These are phyloP conservation scores for Lucilia cuprina DNA, from an alignment of 1,140 invertebrate species.

Conservation along the genomic window DNA sequence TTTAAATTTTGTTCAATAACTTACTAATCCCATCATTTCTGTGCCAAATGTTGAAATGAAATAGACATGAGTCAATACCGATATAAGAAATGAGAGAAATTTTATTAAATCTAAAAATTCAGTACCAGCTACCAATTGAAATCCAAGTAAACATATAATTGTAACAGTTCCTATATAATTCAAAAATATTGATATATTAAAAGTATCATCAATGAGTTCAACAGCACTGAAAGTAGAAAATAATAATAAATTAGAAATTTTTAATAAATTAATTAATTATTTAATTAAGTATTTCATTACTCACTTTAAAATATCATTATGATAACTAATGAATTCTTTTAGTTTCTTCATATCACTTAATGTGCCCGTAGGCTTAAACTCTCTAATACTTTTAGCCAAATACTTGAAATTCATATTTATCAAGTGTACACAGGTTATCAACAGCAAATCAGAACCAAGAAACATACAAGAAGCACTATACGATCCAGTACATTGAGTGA, in stretches of 20 bases:
- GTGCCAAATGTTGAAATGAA: background rate
- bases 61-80: background rate
- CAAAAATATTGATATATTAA: background rate
- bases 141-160: background rate
- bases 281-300: background rate
- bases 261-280: background rate
- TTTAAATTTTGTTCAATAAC: background rate
- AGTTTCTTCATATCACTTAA: background rate
- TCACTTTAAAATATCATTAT: background rate
- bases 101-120: background rate
- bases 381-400: background rate
- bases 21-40: background rate
- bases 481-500: background rate
- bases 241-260: too few species aligned
- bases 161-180: background rate
- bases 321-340: background rate
- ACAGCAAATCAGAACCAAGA: background rate
- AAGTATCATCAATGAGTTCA: background rate
- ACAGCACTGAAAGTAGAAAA: background rate
- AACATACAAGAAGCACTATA: background rate
- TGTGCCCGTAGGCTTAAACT: background rate
- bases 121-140: background rate
- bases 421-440: background rate
- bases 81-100: background rate
- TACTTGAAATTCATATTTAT: background rate